These are phyloP conservation scores for Porites lobata DNA, from an alignment of 92 coral and sea anemone species.

Conservation along the genomic window DNA sequence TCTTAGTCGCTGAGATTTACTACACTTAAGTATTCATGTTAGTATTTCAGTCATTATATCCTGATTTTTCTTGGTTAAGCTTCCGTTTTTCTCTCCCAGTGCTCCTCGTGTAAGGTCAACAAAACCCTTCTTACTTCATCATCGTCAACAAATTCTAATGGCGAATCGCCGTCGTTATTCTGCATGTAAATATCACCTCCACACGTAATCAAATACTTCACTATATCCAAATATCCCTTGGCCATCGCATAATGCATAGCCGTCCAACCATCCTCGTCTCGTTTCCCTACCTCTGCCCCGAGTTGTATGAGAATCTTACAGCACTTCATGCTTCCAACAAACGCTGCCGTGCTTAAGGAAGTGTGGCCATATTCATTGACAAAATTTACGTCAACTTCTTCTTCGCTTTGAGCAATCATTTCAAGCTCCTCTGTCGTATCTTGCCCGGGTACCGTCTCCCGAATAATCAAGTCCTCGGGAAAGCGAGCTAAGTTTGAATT, in stretches of 20 bases:
- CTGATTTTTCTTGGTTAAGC: background rate
- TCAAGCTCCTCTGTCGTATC: slow-evolving; percentile 79
- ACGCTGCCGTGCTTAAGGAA: slow-evolving; percentile 85
- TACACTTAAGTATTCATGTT: too few species aligned
- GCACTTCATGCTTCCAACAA: slow-evolving; percentile 83
- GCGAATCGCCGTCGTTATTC: slow-evolving; percentile 82
- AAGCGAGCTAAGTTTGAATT: slow-evolving; percentile 50
- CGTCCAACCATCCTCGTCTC: slow-evolving; percentile 93
- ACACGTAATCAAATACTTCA: slow-evolving; percentile 74
- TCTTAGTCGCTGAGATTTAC: too few species aligned
- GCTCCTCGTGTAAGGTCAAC: slow-evolving; percentile 60
- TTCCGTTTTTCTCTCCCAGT: slow-evolving; percentile 41
- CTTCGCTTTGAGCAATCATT: slow-evolving; percentile 60
- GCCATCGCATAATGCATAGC: slow-evolving; percentile 95
- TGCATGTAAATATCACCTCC: slow-evolving; percentile 73
- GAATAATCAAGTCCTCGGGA: slow-evolving; percentile 89
- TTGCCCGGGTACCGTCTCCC: slow-evolving; percentile 89
- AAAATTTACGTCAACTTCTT: slow-evolving; percentile 70
- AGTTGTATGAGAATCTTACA: slow-evolving; percentile 74
- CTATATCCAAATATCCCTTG: slow-evolving; percentile 82
- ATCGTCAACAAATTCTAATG: slow-evolving; percentile 83
- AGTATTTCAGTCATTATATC: too few species aligned
- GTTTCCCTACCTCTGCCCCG: slow-evolving; percentile 78
- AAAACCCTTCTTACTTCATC: slow-evolving; percentile 54
- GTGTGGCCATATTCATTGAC: slow-evolving; percentile 88